Evolutionary conservation across 2,888 invertebrate genomes (phyloP).

Genomic region (Siphlonurus alternatus): DNA sequence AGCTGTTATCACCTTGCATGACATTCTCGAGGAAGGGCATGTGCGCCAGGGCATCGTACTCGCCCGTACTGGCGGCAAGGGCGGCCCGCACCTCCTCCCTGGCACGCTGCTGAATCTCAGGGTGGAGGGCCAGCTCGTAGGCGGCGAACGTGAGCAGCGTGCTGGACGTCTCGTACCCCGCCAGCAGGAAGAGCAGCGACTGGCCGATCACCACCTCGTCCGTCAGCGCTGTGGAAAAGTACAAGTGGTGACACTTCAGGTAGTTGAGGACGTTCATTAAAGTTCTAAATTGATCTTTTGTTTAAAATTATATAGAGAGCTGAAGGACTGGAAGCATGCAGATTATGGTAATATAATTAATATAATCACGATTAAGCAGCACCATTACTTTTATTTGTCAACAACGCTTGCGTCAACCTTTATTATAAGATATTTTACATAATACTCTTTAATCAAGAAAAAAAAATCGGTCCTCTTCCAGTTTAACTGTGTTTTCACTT

Average conservation of each 20-base stretch:
- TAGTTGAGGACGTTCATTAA: conserved; percentile 4
- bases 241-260: too few species aligned
- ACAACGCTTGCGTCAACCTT: too few species aligned
- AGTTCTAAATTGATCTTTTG: conserved; percentile 13
- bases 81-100: conserved; percentile 28
- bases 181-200: conserved; percentile 38
- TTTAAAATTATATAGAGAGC: too few species aligned
- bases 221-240: conserved; percentile 28
- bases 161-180: conserved; percentile 43
- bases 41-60: conserved; percentile 20
- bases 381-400: too few species aligned
- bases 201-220: conserved; percentile 38
- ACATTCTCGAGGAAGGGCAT: conserved; percentile 24
- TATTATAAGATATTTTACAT: too few species aligned
- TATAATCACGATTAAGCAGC: too few species aligned
- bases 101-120: conserved; percentile 30
- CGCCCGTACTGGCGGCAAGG: conserved; percentile 24
- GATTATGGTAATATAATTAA: too few species aligned
- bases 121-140: conserved; percentile 33
- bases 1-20: conserved; percentile 18
- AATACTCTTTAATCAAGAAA: too few species aligned
- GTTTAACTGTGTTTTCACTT: too few species aligned
- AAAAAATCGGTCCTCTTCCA: too few species aligned
- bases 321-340: too few species aligned
- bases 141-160: conserved; percentile 36